Base-by-base conservation (phyloP, 2,113 vertebrate genomes). In the Trachemys scripta region DNA sequence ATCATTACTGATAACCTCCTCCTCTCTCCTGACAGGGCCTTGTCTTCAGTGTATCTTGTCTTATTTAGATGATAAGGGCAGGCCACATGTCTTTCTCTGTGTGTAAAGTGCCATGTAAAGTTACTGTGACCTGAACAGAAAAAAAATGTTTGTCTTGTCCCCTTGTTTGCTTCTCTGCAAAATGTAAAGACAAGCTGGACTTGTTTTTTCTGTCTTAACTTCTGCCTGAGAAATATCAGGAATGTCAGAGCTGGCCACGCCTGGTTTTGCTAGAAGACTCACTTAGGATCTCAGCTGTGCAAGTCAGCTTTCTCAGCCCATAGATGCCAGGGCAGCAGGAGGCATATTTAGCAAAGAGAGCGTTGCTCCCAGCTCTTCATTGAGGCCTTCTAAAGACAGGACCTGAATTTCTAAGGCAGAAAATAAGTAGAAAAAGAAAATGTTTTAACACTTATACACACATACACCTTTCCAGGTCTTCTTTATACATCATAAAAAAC, bases 51-150 rank as follows among this genome's bases (percentile, higher is more conserved):
- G 3, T 3, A 8, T 45, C 42, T 3, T 19, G 24, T 4, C 8
- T 3, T 1, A 1, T 3, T 10, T 17, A 31, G 1, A 3, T 17
- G 9, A 0, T 0, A n/a, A 27, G 50, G 51, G 17, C 11, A 2
- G 17, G 45, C 6, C 17, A 16, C 17, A 17, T 0, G 6, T 4
- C 11, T 2, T 3, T 2, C 10, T 4, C 16, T 1, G 51, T 6
- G 0, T 0, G 0, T 17, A 1, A 0, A 31, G 75, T 78, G 62
- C 31, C 1, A 2, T 27, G 9, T 57, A 69, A 9, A 0, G 25
- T 6, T 80, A 57, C 88, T 25, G 14, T 12, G 10, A 7, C 35
- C 45, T 42, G 16, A 49, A 78, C 3, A 1, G 1, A 35, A 2
- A 2, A 0, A 50, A 49, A 24, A 7, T 2, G 8, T 25, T 14